Percentiles rank a stretch among this genome's conserved stretches.
These are phyloP conservation scores for Volucella inflata DNA, from an alignment of 2,888 invertebrate species.

Conservation along the genomic window DNA sequence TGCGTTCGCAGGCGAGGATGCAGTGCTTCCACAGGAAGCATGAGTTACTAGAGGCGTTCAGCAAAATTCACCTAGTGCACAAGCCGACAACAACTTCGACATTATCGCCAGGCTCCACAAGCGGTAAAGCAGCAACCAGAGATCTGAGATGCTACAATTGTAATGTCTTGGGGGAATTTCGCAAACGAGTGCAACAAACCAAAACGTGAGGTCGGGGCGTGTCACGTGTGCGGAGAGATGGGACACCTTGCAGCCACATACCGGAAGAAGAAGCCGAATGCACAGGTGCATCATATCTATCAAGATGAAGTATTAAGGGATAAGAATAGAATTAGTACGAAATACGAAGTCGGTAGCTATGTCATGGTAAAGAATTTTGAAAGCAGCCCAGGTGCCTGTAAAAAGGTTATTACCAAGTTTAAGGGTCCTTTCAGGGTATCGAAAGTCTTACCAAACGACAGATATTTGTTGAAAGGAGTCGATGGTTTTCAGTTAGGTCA, in stretches of 20 bases:
- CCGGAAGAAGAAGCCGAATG: not conserved
- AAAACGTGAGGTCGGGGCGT: too few relatives aligned
- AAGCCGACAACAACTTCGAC: too few relatives aligned
- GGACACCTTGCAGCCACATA: conserved; percentile 20
- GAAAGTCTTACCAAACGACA: conserved; percentile 17
- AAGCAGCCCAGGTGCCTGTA: conserved; percentile 20
- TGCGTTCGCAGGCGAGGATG: too few relatives aligned
- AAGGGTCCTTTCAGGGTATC: conserved; percentile 29
- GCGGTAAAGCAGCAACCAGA: too few relatives aligned
- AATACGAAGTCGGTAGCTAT: conserved; percentile 3
- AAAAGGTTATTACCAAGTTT: conserved; percentile 29
- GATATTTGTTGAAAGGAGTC: conserved; percentile 31
- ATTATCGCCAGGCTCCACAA: too few relatives aligned
- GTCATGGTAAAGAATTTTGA: conserved; percentile 34
- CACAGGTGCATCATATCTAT: too few relatives aligned
- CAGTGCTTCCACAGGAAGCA: too few relatives aligned
- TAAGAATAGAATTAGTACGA: not conserved
- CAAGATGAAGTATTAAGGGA: not conserved
- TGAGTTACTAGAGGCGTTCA: too few relatives aligned
- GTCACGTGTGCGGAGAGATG: not conserved
- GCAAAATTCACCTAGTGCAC: not conserved
- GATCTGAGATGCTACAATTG: too few relatives aligned
- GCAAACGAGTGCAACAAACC: too few relatives aligned
- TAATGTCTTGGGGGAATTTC: too few relatives aligned
- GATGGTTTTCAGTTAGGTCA: not conserved